Conservation (phyloP, 2,797 vertebrate species). For the Spondyliosoma cantharus region DNA sequence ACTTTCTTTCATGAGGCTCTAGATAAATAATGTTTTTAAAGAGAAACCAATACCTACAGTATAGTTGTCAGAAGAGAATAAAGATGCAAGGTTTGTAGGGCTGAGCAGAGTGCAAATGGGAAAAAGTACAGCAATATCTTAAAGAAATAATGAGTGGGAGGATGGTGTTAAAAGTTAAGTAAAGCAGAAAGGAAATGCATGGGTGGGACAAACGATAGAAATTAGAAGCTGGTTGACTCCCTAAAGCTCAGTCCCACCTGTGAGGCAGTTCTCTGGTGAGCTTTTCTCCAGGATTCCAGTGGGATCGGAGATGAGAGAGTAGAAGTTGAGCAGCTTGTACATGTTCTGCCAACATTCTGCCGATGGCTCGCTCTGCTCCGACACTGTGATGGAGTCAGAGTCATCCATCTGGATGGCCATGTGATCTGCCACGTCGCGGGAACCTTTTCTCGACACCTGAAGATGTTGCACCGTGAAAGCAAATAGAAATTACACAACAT, state of each 20-base stretch:
- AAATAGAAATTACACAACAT: background rate
- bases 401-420: constrained; percentile 98
- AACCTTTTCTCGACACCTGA: constrained; percentile 94
- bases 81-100: background rate
- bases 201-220: constrained; percentile 1
- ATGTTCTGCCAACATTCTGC: constrained; percentile 99
- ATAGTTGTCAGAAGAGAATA: background rate
- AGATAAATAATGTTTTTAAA: background rate
- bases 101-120: background rate
- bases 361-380: constrained; percentile 97
- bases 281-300: constrained; percentile 97
- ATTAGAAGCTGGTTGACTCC: constrained; percentile 10
- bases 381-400: constrained; percentile 98
- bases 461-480: constrained; percentile 9
- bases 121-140: background rate
- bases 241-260: constrained; percentile 71
- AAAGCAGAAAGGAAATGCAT: background rate
- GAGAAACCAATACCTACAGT: background rate
- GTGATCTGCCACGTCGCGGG: constrained; percentile 96
- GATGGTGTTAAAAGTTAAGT: background rate
- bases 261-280: constrained; percentile 87
- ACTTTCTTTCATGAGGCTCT: too few species aligned
- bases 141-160: background rate
- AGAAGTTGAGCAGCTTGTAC: constrained; percentile 99
- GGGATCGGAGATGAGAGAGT: constrained; percentile 98